Evolutionary conservation across 2,113 vertebrate species (phyloP), one percentile per base, ranked within the genome.

Genomic region (Corythornis vintsioides): DNA sequence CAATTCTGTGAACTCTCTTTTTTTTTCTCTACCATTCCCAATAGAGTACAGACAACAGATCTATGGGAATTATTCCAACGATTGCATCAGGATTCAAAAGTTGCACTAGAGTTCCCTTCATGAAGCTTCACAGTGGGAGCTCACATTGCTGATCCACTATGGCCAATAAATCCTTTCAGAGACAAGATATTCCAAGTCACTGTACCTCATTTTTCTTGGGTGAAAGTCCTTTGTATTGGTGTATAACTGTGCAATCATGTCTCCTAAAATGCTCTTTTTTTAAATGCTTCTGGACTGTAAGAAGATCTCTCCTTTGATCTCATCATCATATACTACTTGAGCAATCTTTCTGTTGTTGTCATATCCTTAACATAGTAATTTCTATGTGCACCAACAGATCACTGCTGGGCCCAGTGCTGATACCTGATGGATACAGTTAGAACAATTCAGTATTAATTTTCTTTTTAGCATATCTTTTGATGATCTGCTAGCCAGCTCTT

Each of bases 21-120:
- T 43, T 96, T 96, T 66, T 56, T 73, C 38, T 1, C 28, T 53
- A 59, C 55, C 13, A 29, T 88, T 79, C 12, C 56, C 43, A 55
- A 88, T 85, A 88, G 92, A 94, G 83, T 88, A 29, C 74, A 69
- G 83, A 80, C 75, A 83, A 26, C 90, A 92, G 90, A 95, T 85
- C 67, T 64, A 17, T 79, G 88, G 85, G 69, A 92, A 83, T 63
- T 83, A 66, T 83, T 96, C 88, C 83, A 94, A 59, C 3, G 83
- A 14, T 38, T 88, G 67, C 18, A 6, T 89, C 59, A 81, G 47
- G 52, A 80, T 95, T 47, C 64, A 66, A 80, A 45, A 82, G 80
- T 89, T 80, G n/a, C 12, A 40, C 63, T 91, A 85, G n/a, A 85
- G 35, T 24, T 89, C 55, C 76, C 55, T 25, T 90, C 67, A 70